These are phyloP conservation scores for Cyclargus thomasi DNA, from an alignment of 1,140 invertebrate genomes.

Conservation along the genomic window DNA sequence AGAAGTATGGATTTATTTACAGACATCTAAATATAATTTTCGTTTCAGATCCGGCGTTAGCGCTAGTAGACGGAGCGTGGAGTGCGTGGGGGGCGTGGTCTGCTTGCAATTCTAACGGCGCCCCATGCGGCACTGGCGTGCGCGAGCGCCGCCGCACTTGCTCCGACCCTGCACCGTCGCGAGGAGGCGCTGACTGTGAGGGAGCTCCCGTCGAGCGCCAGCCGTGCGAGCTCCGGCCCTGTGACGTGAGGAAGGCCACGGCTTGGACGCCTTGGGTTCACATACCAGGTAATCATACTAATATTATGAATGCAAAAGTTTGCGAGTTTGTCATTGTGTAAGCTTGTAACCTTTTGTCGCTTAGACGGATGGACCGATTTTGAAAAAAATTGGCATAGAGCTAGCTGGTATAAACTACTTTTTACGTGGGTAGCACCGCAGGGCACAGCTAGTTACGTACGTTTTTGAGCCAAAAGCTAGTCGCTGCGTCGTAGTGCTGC, in stretches of 20 bases:
- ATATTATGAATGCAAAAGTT: no score
- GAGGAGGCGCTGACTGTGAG: constrained; percentile 75
- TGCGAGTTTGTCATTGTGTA: no score
- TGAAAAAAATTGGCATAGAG: no score
- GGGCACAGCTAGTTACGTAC: no score
- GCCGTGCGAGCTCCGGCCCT: constrained; percentile 82
- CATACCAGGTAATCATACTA: constrained; percentile 42
- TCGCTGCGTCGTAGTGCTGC: no score
- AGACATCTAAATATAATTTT: background rate
- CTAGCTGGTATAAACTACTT: no score
- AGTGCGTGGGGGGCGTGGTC: constrained; percentile 84
- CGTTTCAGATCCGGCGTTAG: constrained; percentile 65
- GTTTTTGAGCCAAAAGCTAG: no score
- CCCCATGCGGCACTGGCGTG: constrained; percentile 74
- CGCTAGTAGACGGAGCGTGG: constrained; percentile 84
- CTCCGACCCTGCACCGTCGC: constrained; percentile 44
- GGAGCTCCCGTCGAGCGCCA: constrained; percentile 81
- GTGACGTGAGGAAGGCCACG: constrained; percentile 79
- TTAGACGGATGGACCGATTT: no score
- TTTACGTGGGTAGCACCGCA: no score
- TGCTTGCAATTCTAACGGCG: constrained; percentile 69
- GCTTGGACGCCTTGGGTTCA: constrained; percentile 87
- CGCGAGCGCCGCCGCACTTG: constrained; percentile 44
- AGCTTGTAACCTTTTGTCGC: no score
- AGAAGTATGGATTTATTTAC: no score